These are phyloP conservation scores for Gerris lacustris DNA, from an alignment of 2,888 invertebrate genomes.

Conservation along the genomic window DNA sequence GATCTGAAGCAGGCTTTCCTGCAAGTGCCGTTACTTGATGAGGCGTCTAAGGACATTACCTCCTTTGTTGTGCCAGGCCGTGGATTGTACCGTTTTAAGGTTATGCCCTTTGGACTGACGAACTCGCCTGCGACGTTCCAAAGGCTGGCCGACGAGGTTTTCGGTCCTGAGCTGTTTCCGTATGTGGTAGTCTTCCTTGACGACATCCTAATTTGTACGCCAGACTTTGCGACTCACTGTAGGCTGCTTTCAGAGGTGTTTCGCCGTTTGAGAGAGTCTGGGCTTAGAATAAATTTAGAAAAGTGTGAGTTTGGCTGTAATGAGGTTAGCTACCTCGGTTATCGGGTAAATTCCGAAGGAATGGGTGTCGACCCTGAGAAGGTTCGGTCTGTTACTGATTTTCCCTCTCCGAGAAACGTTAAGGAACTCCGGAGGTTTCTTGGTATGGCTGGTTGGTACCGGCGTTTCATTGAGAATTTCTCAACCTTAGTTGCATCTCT, in stretches of 20 bases:
- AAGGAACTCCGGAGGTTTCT: constrained; percentile 13
- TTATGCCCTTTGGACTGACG: no score
- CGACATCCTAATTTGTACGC: neutral
- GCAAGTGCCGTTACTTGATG: constrained; percentile 9
- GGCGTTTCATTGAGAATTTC: constrained; percentile 10
- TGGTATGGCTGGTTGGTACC: constrained; percentile 13
- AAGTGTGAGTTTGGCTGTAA: neutral
- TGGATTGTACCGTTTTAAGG: no score
- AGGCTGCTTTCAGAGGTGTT: neutral
- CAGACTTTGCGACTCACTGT: neutral
- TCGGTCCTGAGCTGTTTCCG: no score
- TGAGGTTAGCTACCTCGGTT: neutral
- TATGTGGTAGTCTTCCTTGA: neutral
- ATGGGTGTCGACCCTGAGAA: neutral
- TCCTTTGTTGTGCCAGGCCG: constrained; percentile 3
- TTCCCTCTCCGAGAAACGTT: neutral
- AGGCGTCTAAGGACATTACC: constrained; percentile 6
- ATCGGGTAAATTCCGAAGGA: neutral
- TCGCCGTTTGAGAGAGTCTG: neutral
- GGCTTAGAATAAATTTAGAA: neutral
- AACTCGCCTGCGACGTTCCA: neutral
- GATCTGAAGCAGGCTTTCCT: constrained; percentile 14
- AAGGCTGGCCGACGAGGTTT: no score
- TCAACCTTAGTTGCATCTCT: neutral
- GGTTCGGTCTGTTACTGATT: neutral